phyloP scores from a whole-genome alignment of 2,113 vertebrate species.

The Ailurus styani region DNA sequence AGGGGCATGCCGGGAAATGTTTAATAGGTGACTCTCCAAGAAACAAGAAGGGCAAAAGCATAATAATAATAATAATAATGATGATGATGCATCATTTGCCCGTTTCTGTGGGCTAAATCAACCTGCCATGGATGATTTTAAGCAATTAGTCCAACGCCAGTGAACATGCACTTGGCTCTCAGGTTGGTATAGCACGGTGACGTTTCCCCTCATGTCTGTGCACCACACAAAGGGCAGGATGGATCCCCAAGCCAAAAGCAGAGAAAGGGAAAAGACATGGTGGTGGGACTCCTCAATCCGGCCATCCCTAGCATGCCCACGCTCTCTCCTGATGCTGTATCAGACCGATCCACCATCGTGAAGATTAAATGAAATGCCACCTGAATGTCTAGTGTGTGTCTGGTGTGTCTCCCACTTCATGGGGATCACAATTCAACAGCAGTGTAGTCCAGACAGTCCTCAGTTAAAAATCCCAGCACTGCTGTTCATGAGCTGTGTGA shows the following conservation, averaged over 20 bases:
- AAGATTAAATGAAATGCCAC: background rate
- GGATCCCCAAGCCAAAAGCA: background rate
- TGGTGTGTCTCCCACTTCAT: background rate
- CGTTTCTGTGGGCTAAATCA: background rate
- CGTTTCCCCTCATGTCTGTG: rapidly evolving
- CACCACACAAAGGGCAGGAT: rapidly evolving
- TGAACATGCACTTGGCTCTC: background rate
- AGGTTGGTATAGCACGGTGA: rapidly evolving
- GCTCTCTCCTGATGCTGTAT: rapidly evolving
- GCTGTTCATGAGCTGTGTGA: background rate
- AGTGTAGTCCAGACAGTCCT: background rate
- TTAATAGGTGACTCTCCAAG: background rate
- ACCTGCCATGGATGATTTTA: background rate
- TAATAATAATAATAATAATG: background rate
- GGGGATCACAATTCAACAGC: background rate
- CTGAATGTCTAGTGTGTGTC: background rate
- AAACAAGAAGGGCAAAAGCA: background rate
- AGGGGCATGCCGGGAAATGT: background rate
- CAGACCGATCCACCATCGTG: background rate
- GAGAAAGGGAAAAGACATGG: background rate
- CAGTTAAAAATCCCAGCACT: background rate
- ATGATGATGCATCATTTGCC: background rate
- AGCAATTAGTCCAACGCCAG: rapidly evolving
- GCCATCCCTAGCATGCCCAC: rapidly evolving
- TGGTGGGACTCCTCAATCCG: rapidly evolving